These are phyloP conservation scores for Conistra vaccinii DNA, from an alignment of 2,888 invertebrate species.

Conservation along the genomic window DNA sequence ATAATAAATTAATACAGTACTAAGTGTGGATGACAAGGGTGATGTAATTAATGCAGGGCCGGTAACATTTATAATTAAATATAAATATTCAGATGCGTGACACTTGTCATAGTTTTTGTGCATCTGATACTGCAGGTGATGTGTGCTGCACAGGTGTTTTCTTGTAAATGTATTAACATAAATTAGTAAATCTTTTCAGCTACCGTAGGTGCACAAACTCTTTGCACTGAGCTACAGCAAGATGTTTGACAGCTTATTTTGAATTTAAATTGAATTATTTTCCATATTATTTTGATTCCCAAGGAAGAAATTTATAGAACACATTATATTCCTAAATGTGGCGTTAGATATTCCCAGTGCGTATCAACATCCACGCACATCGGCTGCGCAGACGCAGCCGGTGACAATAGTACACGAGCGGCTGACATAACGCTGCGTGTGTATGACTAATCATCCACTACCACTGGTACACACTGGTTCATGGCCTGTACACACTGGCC, in stretches of 20 bases:
- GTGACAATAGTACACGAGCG: slow-evolving; percentile 59
- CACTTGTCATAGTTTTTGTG: slow-evolving; percentile 17
- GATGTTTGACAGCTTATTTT: not conserved
- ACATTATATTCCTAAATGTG: not conserved
- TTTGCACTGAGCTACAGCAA: not conserved
- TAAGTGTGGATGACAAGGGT: not conserved
- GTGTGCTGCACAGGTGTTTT: slow-evolving; percentile 25
- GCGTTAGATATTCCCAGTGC: slow-evolving; percentile 24
- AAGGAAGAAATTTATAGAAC: not conserved
- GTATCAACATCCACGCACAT: slow-evolving; percentile 27
- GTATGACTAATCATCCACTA: slow-evolving; percentile 65
- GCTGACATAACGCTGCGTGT: slow-evolving; percentile 65
- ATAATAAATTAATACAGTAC: slow-evolving; percentile 7
- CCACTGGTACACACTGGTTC: slow-evolving; percentile 21
- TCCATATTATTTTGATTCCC: not conserved
- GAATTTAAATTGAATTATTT: not conserved
- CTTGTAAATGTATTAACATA: not conserved
- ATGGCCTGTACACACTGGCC: slow-evolving; percentile 10
- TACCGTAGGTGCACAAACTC: not conserved
- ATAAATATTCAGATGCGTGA: slow-evolving; percentile 25
- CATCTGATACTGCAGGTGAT: slow-evolving; percentile 7
- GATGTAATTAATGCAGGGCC: slow-evolving; percentile 10
- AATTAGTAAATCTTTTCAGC: not conserved
- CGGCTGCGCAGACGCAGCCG: slow-evolving; percentile 52
- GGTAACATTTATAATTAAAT: not conserved